These are phyloP conservation scores for Melanotaenia duboulayi DNA, from an alignment of 2,113 vertebrate genomes.

Conservation along the genomic window DNA sequence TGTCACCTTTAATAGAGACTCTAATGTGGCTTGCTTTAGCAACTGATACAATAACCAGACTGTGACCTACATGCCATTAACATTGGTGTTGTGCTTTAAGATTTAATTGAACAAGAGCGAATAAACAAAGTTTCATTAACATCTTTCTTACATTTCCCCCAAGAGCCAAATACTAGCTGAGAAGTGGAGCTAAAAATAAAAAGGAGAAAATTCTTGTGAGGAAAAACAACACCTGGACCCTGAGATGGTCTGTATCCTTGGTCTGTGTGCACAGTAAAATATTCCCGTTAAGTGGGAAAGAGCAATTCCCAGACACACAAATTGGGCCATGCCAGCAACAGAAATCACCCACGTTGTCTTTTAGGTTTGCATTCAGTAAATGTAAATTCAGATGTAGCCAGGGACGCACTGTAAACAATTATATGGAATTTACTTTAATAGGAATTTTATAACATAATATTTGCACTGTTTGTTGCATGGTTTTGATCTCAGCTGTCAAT, in stretches of 20 bases:
- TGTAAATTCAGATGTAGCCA: conserved; percentile 71
- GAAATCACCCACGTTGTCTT: conserved; percentile 41
- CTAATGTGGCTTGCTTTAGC: conserved; percentile 24
- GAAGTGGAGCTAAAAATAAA: conserved; percentile 37
- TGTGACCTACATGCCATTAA: conserved; percentile 28
- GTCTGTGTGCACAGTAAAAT: conserved; percentile 35
- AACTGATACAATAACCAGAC: conserved; percentile 30
- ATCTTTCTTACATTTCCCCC: conserved; percentile 24
- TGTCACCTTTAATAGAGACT: conserved; percentile 43
- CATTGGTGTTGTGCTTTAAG: conserved; percentile 32
- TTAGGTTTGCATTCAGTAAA: conserved; percentile 65
- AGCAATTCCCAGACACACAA: conserved; percentile 58
- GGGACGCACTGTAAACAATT: conserved; percentile 72
- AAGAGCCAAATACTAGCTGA: conserved; percentile 22
- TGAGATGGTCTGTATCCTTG: conserved; percentile 34
- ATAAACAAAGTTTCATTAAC: conserved; percentile 49
- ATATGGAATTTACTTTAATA: conserved; percentile 66
- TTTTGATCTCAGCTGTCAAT: conserved; percentile 70
- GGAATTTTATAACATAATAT: conserved; percentile 65
- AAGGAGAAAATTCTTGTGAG: conserved; percentile 22
- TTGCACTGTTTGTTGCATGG: conserved; percentile 62
- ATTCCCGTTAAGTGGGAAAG: conserved; percentile 37
- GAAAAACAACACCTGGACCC: conserved; percentile 37
- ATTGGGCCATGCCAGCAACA: conserved; percentile 55
- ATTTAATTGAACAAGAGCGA: conserved; percentile 43